phyloP scores from a whole-genome alignment of 2,888 invertebrate genomes.

The Caenorhabditis sp. region DNA sequence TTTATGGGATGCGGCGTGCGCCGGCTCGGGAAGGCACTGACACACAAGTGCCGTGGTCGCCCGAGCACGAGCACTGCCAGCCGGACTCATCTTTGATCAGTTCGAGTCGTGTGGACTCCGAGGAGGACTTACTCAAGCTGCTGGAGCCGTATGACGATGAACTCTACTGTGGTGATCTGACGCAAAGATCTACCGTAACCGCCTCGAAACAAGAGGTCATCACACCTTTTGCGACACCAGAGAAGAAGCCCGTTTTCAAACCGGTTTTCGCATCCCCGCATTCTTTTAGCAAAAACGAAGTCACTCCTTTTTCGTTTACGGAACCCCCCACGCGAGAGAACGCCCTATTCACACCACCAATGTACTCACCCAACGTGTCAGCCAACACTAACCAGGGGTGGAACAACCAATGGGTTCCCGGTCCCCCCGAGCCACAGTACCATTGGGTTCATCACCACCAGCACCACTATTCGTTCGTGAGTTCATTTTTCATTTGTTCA shows the following conservation, averaged over 20 bases:
- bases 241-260: neutral
- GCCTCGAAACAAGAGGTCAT: neutral
- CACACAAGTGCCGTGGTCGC: neutral
- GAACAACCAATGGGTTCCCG: too few species aligned
- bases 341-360: conserved; percentile 27
- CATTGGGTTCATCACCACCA: neutral
- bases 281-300: neutral
- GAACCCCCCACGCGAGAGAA: neutral
- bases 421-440: neutral
- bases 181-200: neutral
- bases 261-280: neutral
- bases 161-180: too few species aligned
- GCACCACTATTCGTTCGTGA: conserved; percentile 10
- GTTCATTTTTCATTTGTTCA: conserved; percentile 27
- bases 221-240: too few species aligned
- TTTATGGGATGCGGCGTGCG: conserved; percentile 11
- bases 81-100: neutral
- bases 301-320: neutral
- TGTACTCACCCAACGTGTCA: conserved; percentile 3
- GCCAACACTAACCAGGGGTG: neutral
- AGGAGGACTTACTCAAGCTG: neutral
- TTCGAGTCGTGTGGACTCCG: neutral
- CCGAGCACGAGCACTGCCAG: neutral
- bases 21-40: neutral
- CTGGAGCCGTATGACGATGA: neutral